These are phyloP conservation scores for Apodemus agrarius DNA, from an alignment of 2,797 vertebrate genomes.

Conservation along the genomic window DNA sequence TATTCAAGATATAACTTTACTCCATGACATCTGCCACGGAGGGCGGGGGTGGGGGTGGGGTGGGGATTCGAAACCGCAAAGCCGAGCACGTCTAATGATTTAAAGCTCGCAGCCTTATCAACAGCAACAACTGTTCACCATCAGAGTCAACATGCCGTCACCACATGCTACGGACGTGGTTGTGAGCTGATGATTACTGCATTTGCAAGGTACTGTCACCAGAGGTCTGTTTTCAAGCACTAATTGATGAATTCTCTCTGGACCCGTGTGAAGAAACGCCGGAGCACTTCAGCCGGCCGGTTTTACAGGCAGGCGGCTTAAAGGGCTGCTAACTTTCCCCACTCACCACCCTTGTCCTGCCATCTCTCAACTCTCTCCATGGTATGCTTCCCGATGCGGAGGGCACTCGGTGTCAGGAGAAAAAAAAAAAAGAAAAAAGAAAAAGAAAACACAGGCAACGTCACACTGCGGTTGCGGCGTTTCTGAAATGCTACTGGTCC, in stretches of 20 bases:
- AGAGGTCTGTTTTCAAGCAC: conserved; percentile 76
- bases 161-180: conserved; percentile 73
- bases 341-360: conserved; percentile 78
- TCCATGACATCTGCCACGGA: conserved; percentile 79
- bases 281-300: conserved; percentile 60
- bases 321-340: conserved; percentile 76
- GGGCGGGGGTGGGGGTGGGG: not conserved
- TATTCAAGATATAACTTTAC: conserved; percentile 74
- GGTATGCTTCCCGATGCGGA: conserved; percentile 38
- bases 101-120: conserved; percentile 83
- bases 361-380: conserved; percentile 76
- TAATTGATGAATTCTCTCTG: conserved; percentile 81
- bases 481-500: conserved; percentile 47
- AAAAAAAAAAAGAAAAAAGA: not conserved
- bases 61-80: conserved; percentile 77
- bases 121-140: conserved; percentile 80
- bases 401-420: conserved; percentile 40
- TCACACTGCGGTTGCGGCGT: not conserved
- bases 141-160: conserved; percentile 79
- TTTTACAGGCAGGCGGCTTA: conserved; percentile 67
- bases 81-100: conserved; percentile 77
- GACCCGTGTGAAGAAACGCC: conserved; percentile 75
- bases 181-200: conserved; percentile 76
- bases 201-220: conserved; percentile 68
- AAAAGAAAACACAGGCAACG: not conserved